phyloP scores from a whole-genome alignment of 2,797 vertebrate genomes.

The Pyrocephalus nanus region DNA sequence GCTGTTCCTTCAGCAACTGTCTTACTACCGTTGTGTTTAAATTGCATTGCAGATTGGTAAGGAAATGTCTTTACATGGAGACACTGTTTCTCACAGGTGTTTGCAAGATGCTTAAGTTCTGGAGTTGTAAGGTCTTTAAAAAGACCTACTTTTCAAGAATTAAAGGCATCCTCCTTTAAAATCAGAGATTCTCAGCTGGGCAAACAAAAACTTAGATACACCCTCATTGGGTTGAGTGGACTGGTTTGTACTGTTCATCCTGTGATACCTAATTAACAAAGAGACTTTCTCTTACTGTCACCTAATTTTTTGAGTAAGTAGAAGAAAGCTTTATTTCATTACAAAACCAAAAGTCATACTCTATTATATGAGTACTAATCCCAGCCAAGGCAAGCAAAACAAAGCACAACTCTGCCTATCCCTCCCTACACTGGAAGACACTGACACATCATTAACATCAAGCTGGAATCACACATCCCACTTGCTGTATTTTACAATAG shows the following conservation, averaged over 20 bases:
- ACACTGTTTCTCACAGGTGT: not conserved
- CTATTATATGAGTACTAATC: not conserved
- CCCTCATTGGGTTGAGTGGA: not conserved
- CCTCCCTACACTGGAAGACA: not conserved
- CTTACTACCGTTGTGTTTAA: not conserved
- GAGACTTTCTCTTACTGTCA: not conserved
- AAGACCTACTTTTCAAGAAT: not conserved
- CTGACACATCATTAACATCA: not conserved
- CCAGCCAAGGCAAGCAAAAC: not conserved
- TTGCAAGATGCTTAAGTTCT: not conserved
- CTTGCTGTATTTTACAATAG: not conserved
- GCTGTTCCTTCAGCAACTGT: not conserved
- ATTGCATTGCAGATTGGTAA: not conserved
- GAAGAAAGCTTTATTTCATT: not conserved
- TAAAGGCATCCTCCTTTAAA: not conserved
- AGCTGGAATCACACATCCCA: not conserved
- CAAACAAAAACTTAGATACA: not conserved
- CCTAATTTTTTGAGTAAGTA: not conserved
- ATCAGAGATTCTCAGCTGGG: not conserved
- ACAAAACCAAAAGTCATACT: not conserved
- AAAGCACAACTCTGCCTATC: not conserved
- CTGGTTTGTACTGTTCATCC: not conserved
- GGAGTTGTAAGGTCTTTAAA: not conserved
- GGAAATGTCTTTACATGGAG: not conserved
- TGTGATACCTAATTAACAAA: not conserved